Base-by-base conservation (phyloP, 2,888 invertebrate species). In the Epinotia ramella region DNA sequence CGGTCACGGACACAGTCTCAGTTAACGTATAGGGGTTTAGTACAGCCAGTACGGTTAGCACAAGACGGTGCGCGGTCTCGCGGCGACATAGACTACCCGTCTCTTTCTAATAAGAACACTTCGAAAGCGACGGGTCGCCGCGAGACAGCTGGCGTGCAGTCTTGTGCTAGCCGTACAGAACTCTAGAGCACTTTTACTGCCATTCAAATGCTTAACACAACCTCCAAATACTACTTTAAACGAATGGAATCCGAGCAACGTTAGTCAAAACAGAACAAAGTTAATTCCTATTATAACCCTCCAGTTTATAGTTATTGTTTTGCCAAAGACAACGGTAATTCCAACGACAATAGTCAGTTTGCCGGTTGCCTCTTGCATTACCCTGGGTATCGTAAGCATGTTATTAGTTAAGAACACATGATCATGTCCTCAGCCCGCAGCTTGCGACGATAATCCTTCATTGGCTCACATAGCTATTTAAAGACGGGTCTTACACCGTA, bases 401-500 rank as follows among this genome's bases (percentile, higher is more conserved):
- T 64, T 72, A 72, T 73, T 72, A 64, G 65, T 64, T 65, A 57
- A 57, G 72, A 65, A 65, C 65, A 66, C 33, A 49, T 60, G 66
- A 73, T 66, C 66, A 66, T 66, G 65, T 73, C 66, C 66, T 49
- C 65, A 73, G 65, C 66, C 16, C 46, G 59, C 57, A 68, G 68
- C 69, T 69, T 71, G 53, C 59, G 65, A 60, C 70, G 86, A 88
- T 87, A 88, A 88, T 91, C 90, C 88, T 84, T 91, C 90, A 91
- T 86, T 87, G 87, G 88, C 84, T 85, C 87, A 86, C 87, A 84
- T 83, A 83, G 91, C 91, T 92, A 89, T 92, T 91, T 91, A 88
- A 88, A 91, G 88, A 87, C 88, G 87, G 86, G 85, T 84, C 88
- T 90, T 92, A 91, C 91, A 87, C 91, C 89, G 87, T 89, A 91